Percentiles rank a stretch among this genome's conserved stretches.
These are phyloP conservation scores for Misgurnus mizolepis DNA, from an alignment of 2,113 vertebrate species.

Conservation along the genomic window DNA sequence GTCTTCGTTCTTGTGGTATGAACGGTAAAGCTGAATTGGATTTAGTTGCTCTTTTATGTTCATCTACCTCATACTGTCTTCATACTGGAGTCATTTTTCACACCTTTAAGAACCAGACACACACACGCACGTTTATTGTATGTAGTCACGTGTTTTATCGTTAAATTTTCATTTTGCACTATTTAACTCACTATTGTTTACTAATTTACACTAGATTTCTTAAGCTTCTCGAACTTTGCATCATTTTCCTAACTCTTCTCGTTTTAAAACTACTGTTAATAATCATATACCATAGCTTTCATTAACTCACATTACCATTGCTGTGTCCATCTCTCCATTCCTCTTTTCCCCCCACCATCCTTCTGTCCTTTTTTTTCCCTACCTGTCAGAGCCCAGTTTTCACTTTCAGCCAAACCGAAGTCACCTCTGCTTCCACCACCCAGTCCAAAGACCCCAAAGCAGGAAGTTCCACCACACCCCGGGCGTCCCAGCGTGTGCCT, in stretches of 20 bases:
- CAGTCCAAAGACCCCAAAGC: conserved; percentile 76
- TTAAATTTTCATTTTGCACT: conserved; percentile 15
- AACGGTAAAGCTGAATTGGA: conserved; percentile 1
- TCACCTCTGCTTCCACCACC: conserved; percentile 66
- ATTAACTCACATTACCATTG: conserved; percentile 70
- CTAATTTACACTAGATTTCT: conserved; percentile 18
- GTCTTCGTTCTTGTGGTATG: neutral
- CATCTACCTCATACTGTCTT: conserved; percentile 59
- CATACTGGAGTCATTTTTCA: conserved; percentile 56
- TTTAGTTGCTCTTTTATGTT: conserved; percentile 37
- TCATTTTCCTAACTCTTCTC: conserved; percentile 41
- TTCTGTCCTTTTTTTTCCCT: conserved; percentile 58
- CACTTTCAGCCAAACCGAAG: conserved; percentile 84
- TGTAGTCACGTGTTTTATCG: neutral
- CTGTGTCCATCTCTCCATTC: conserved; percentile 64
- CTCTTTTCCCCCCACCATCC: conserved; percentile 56
- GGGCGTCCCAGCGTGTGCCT: conserved; percentile 70
- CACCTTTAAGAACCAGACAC: conserved; percentile 32
- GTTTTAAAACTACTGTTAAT: conserved; percentile 49
- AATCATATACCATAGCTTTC: conserved; percentile 65
- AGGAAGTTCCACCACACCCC: conserved; percentile 67
- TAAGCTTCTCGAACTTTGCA: conserved; percentile 17
- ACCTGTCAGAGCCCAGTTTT: conserved; percentile 86
- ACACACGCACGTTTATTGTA: conserved; percentile 23
- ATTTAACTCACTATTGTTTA: neutral